A percentile compares a stretch with the other conserved stretches of the same genome.
Evolutionary conservation across 2,797 vertebrate species (phyloP).

Genomic region (Molossus alvarezi): DNA sequence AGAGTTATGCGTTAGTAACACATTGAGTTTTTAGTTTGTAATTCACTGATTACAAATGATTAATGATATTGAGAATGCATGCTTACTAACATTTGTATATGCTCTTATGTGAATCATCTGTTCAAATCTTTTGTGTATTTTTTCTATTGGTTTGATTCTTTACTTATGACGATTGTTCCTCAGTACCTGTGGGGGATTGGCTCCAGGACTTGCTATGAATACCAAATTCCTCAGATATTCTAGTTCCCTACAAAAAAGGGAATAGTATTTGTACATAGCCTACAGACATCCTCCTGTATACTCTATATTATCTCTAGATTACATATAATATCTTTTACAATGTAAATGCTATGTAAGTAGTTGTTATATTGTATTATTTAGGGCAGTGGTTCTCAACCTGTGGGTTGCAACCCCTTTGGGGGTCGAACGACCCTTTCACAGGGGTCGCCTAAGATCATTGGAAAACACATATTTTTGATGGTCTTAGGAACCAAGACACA

Average conservation of each 20-base stretch:
- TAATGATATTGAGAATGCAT: background rate
- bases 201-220: too few relatives aligned
- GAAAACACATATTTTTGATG: too few relatives aligned
- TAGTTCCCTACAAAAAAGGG: background rate
- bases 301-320: background rate
- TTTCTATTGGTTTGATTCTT: background rate
- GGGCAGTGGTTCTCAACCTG: too few relatives aligned
- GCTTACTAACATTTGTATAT: background rate
- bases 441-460: too few relatives aligned
- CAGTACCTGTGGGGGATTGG: background rate
- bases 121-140: conserved; percentile 13
- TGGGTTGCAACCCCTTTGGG: too few relatives aligned
- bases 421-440: too few relatives aligned
- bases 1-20: background rate
- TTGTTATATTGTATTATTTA: background rate
- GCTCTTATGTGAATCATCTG: background rate
- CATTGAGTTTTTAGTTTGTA: background rate
- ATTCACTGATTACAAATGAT: background rate
- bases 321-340: background rate
- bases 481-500: too few relatives aligned
- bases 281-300: background rate
- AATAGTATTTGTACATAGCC: background rate
- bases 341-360: background rate
- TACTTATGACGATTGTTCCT: background rate
- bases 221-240: too few relatives aligned